These are phyloP conservation scores for Nasonovia ribisnigri DNA, from an alignment of 2,888 invertebrate genomes.

Conservation along the genomic window DNA sequence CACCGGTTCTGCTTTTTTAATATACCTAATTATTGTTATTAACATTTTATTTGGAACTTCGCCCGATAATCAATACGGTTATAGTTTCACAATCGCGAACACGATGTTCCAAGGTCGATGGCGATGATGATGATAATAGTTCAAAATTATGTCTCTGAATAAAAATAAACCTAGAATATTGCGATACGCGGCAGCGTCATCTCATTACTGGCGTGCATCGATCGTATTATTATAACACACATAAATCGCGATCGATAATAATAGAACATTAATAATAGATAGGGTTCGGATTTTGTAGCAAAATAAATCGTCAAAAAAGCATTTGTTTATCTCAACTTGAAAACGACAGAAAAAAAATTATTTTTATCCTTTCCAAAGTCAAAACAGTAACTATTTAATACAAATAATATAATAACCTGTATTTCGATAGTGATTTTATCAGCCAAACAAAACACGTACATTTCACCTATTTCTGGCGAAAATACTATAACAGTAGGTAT, in stretches of 20 bases:
- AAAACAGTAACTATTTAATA: too few species aligned
- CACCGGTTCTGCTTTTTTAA: neutral
- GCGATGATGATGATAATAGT: neutral
- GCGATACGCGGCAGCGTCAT: neutral
- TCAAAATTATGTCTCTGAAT: neutral
- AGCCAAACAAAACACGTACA: too few species aligned
- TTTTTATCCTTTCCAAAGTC: too few species aligned
- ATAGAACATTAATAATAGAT: neutral
- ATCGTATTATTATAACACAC: neutral
- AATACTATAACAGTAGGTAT: too few species aligned
- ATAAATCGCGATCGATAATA: neutral
- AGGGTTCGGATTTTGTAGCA: neutral
- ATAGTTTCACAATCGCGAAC: neutral
- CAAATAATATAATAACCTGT: too few species aligned
- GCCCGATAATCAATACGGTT: neutral
- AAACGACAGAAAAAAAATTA: too few species aligned
- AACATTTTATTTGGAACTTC: neutral
- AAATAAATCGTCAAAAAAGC: neutral
- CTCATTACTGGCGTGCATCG: neutral
- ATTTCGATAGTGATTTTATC: too few species aligned
- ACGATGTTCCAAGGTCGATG: neutral
- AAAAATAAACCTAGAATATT: neutral
- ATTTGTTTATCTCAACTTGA: too few species aligned
- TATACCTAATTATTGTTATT: neutral
- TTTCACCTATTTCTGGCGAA: too few species aligned